These are phyloP conservation scores for Chelonia mydas DNA, from an alignment of 2,797 vertebrate genomes.

Conservation along the genomic window DNA sequence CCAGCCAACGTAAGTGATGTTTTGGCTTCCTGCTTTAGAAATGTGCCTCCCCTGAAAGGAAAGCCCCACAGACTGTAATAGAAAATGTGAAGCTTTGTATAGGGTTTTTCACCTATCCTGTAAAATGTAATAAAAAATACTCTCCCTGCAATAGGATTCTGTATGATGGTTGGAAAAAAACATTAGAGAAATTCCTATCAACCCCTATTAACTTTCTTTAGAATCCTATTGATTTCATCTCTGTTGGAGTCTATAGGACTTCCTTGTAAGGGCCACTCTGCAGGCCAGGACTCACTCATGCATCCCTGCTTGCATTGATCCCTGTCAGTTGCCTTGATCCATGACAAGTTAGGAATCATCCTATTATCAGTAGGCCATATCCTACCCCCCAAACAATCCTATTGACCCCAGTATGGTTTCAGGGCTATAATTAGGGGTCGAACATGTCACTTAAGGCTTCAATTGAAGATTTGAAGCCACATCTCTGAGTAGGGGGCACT, in stretches of 20 bases:
- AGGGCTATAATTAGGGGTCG: neutral
- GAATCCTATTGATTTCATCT: neutral
- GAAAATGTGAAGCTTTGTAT: neutral
- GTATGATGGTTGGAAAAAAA: neutral
- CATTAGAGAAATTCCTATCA: neutral
- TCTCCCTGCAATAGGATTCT: neutral
- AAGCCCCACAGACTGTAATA: neutral
- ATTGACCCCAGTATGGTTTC: neutral
- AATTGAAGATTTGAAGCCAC: neutral
- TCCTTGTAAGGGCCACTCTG: neutral
- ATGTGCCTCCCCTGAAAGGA: fast-evolving
- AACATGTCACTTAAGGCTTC: neutral
- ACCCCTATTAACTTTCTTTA: neutral
- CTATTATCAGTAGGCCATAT: neutral
- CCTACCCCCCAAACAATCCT: neutral
- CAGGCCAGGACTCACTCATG: neutral
- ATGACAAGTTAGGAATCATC: neutral
- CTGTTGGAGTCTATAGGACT: neutral
- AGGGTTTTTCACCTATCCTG: neutral
- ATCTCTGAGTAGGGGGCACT: neutral
- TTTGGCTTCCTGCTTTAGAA: slow-evolving; percentile 26
- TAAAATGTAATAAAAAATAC: neutral
- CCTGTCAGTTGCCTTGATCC: neutral
- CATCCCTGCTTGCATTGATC: neutral
- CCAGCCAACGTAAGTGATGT: slow-evolving; percentile 84